Base-by-base conservation (phyloP, 1,140 invertebrate species). In the Aphaenogaster rudis region DNA sequence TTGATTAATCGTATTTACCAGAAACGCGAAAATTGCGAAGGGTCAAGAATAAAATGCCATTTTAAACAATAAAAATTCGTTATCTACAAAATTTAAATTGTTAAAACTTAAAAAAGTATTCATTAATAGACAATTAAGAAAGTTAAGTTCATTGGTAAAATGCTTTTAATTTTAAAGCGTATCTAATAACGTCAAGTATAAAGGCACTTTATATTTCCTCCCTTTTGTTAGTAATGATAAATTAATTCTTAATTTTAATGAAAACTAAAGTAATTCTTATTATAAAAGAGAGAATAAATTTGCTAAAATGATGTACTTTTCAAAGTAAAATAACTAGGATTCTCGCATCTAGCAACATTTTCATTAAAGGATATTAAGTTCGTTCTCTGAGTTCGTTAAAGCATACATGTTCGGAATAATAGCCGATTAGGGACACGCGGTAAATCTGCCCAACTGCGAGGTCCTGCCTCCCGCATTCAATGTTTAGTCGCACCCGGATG, bases 401-500 rank as follows among this genome's bases (percentile, higher is more conserved):
- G 21, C 33, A n/a, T 21, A 21, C 6, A 45, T 33, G n/a, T 48
- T 21, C 13, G 6, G 15, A 36, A 6, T 50, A 36, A 79, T 50
- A 21, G 6, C 61, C 11, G 11, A 66, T 69, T 39, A 61, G n/a
- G 5, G 17, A 63, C 6, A 63, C 9, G 39, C 42, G 8, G 21
- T 77, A 61, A 42, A 77, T 76, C 50, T 21, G 57, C 15, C 48
- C 13, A 17, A 45, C 21, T 9, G 28, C 28, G 64, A 74, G 71
- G 59, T 57, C 13, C 28, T 79, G 64, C 39, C 67, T 69, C 59
- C 15, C 57, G 50, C 71, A 80, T 87, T 74, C 89, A 54, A 45
- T 79, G 69, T 57, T n/a, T 66, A 59, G 59, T 57, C 57, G 66
- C 74, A 72, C 57, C 82, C 78, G 67, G 86, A 77, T 81, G 72